Base-by-base conservation (phyloP, 2,113 vertebrate species). In the Geococcyx californianus region DNA sequence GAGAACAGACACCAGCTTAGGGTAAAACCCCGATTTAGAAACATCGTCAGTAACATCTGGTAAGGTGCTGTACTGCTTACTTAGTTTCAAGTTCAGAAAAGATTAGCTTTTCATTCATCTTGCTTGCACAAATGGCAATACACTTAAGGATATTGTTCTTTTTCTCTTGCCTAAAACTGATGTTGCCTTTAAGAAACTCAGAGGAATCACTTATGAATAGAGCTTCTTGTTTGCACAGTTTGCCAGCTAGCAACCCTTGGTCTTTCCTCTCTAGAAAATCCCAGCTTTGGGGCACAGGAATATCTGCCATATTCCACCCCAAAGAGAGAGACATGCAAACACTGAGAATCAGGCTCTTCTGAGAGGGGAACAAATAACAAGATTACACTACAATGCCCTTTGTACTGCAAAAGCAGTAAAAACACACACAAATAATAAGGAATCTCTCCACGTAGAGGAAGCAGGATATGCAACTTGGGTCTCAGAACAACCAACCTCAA, bases 301-400 rank as follows among this genome's bases (percentile, higher is more conserved):
- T 13, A 64, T 6, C 42, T 63, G 90, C 24, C 47, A 42, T 2
- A n/a, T 6, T 31, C 77, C 15, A 3, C 13, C 18, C 11, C 19
- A 66, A 49, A 49, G 0, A 45, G 73, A 73, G 38, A 13, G 66
- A n/a, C 0, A 81, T 29, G 19, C 28, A 26, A 31, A 62, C 38
- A 44, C 8, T 17, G 11, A 85, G 51, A 77, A 59, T 13, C 29
- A n/a, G 70, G 66, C 23, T 59, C 40, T 74, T 55, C 47, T 49
- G 40, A 52, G 55, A 51, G 2, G 3, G 54, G 44, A 90, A 84
- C 6, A 69, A 55, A 45, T 7, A 19, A 4, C 7, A 58, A 21
- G 9, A 28, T 64, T 23, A 87, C n/a, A 28, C 44, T 64, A 24
- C 20, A 73, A 6, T 8, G n/a, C 0, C 0, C 40, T 12, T 36